Evolutionary conservation across 2,888 invertebrate genomes (phyloP).

Genomic region (Beris chalybata): DNA sequence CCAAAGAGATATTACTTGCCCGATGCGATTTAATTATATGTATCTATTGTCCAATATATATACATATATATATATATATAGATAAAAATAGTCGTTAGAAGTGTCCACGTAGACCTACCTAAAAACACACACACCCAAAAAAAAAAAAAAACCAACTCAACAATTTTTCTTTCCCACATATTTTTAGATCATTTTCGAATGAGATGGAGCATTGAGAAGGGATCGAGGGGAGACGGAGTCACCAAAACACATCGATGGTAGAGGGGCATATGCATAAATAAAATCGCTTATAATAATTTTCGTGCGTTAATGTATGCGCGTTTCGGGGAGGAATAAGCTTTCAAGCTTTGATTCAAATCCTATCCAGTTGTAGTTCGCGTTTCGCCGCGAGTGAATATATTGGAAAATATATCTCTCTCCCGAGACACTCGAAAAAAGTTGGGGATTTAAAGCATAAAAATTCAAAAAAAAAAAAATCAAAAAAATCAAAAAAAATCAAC

Average conservation of each 20-base stretch:
- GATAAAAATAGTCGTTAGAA: no score
- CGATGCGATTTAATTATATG: no score
- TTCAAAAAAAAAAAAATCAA: conserved; percentile 26
- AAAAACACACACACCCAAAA: no score
- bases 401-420: conserved; percentile 30
- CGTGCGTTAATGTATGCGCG: conserved; percentile 2
- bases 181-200: no score
- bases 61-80: no score
- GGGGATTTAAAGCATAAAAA: conserved; percentile 19
- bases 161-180: no score
- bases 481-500: neutral
- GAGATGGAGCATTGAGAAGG: no score
- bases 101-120: no score
- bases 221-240: neutral
- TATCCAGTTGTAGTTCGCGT: conserved; percentile 43
- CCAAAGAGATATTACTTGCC: no score
- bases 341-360: conserved; percentile 34
- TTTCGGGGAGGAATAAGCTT: conserved; percentile 29
- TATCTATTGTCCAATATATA: no score
- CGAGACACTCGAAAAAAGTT: conserved; percentile 32
- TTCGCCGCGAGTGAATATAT: conserved; percentile 42
- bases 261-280: neutral
- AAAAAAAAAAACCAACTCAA: no score
- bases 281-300: conserved; percentile 4
- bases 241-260: neutral